phyloP scores from a whole-genome alignment of 2,888 invertebrate species.

The Ypsolopha sequella region DNA sequence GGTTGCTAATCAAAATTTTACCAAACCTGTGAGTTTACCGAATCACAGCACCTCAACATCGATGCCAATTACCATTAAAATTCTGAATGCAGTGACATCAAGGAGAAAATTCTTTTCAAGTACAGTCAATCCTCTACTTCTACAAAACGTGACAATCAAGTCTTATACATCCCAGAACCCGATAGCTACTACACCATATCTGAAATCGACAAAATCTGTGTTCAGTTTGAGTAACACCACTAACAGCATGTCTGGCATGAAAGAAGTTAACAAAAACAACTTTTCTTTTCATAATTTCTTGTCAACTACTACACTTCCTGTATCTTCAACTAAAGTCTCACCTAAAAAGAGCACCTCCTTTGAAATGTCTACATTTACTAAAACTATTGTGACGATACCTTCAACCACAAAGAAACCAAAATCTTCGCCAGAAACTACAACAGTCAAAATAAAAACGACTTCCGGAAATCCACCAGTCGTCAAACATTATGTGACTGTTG shows the following conservation, averaged over 20 bases:
- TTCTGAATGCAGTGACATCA: constrained; percentile 8
- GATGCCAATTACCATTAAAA: constrained; percentile 19
- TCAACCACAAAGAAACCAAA: constrained; percentile 10
- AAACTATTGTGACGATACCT: constrained; percentile 12
- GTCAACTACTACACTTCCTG: constrained; percentile 10
- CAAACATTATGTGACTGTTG: too few relatives aligned
- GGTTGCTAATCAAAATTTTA: not conserved
- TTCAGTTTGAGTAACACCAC: constrained; percentile 32
- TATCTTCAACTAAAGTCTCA: constrained; percentile 25
- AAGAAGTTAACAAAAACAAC: constrained; percentile 27
- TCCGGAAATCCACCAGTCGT: too few relatives aligned
- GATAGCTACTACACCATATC: constrained; percentile 10
- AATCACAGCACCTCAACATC: constrained; percentile 20
- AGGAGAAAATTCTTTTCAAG: constrained; percentile 14
- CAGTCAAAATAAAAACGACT: constrained; percentile 14
- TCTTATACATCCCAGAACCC: not conserved
- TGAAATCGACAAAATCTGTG: constrained; percentile 15
- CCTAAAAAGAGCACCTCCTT: constrained; percentile 9
- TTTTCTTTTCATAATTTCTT: constrained; percentile 37
- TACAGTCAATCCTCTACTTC: constrained; percentile 3
- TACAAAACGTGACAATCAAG: constrained; percentile 13
- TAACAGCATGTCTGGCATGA: constrained; percentile 56
- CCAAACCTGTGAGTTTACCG: not conserved
- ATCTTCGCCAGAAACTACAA: constrained; percentile 3
- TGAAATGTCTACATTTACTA: constrained; percentile 15